Percentiles rank a stretch among this genome's conserved stretches.
Conservation (phyloP, 92 coral and sea anemone species). For the Metridium senile region DNA sequence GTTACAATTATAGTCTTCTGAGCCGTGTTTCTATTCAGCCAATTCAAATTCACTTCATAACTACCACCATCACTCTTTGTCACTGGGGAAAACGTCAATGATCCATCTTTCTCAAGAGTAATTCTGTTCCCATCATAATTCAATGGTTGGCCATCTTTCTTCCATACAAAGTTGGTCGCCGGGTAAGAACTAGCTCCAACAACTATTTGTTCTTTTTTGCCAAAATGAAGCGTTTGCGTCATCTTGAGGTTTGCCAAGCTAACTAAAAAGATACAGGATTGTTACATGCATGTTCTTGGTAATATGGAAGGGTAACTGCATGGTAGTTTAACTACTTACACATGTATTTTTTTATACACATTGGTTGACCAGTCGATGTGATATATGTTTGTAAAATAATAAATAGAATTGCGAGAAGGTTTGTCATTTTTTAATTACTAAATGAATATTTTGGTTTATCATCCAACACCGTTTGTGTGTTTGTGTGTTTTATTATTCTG, state of each 20-base stretch:
- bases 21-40: background rate
- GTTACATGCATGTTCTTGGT: too few species aligned
- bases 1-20: constrained; percentile 13
- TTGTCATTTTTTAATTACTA: too few species aligned
- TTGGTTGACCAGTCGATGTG: too few species aligned
- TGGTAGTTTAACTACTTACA: too few species aligned
- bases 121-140: background rate
- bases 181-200: constrained; percentile 43
- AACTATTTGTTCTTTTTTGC: background rate
- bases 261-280: too few species aligned
- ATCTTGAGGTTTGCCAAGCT: background rate
- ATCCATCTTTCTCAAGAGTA: constrained; percentile 24
- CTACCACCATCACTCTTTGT: constrained; percentile 46
- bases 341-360: too few species aligned
- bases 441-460: background rate
- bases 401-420: too few species aligned
- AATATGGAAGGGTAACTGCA: too few species aligned
- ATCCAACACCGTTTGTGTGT: background rate
- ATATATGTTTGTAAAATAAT: too few species aligned
- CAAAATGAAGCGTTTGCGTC: constrained; percentile 25
- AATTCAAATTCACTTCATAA: constrained; percentile 26
- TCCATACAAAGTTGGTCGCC: constrained; percentile 29
- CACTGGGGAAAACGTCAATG: constrained; percentile 39
- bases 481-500: background rate
- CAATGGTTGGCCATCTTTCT: constrained; percentile 26